These are phyloP conservation scores for Orius insidiosus DNA, from an alignment of 1,140 invertebrate genomes.

Conservation along the genomic window DNA sequence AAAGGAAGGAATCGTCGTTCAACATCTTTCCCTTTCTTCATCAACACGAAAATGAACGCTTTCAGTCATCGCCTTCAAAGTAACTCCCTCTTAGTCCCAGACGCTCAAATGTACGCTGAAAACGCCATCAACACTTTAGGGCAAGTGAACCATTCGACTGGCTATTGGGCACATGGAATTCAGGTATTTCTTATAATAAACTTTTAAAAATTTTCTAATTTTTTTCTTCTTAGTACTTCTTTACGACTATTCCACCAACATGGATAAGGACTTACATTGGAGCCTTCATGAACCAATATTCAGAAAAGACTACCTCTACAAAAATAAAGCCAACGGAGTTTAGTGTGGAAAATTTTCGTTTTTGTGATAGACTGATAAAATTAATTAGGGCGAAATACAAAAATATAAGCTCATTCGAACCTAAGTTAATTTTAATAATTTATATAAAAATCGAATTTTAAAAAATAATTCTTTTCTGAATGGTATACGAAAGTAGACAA, in stretches of 20 bases:
- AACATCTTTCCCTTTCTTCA: constrained; percentile 75
- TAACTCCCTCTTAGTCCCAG: constrained; percentile 57
- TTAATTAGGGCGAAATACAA: not conserved
- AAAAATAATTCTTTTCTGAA: too few species aligned
- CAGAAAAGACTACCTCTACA: constrained; percentile 31
- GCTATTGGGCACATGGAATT: constrained; percentile 77
- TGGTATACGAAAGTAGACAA: too few species aligned
- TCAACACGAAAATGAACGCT: constrained; percentile 77
- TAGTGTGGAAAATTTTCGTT: constrained; percentile 7
- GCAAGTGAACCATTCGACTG: constrained; percentile 54
- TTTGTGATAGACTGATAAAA: constrained; percentile 7
- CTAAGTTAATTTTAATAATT: too few species aligned
- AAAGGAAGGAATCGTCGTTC: constrained; percentile 54
- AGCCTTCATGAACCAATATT: constrained; percentile 28
- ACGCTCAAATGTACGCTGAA: constrained; percentile 53
- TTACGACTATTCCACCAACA: constrained; percentile 30
- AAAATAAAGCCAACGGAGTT: constrained; percentile 14
- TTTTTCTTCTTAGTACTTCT: constrained; percentile 26
- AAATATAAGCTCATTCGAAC: not conserved
- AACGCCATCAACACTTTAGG: constrained; percentile 67
- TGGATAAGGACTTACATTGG: constrained; percentile 36
- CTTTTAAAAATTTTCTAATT: not conserved
- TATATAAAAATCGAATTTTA: too few species aligned
- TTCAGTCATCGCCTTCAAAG: constrained; percentile 56
- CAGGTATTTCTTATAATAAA: constrained; percentile 38